A percentile compares a stretch with the other conserved stretches of the same genome.
Conservation (phyloP, 2,113 vertebrate species). For the Setophaga kirtlandii region DNA sequence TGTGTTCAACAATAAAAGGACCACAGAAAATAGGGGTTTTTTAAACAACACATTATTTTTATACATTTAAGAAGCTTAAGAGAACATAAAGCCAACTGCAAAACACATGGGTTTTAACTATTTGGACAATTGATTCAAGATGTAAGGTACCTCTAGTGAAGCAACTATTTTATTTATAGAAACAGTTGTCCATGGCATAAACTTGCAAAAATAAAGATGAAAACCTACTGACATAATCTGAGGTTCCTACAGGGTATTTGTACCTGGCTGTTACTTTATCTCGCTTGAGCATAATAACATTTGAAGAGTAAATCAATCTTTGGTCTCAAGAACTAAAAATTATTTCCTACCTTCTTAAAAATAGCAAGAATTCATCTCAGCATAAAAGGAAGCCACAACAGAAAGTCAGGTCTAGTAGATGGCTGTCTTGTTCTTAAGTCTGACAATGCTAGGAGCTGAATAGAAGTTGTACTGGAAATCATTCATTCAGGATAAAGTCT, state of each 20-base stretch:
- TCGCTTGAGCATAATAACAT: not conserved
- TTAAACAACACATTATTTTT: not conserved
- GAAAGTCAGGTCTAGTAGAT: not conserved
- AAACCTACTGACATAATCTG: not conserved
- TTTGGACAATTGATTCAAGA: not conserved
- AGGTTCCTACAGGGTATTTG: not conserved
- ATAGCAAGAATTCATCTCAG: not conserved
- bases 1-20: not conserved
- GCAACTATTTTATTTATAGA: not conserved
- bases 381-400: not conserved
- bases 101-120: not conserved
- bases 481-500: not conserved
- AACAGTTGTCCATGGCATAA: not conserved
- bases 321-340: not conserved
- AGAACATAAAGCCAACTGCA: not conserved
- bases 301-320: not conserved
- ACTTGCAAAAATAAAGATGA: not conserved
- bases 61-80: not conserved
- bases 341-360: not conserved
- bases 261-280: not conserved
- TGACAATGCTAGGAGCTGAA: not conserved
- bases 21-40: accelerated
- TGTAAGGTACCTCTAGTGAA: not conserved
- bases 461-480: not conserved
- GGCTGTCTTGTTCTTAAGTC: not conserved